Percentiles rank a stretch among this genome's conserved stretches.
Conservation (phyloP, 92 coral and sea anemone genomes). For the Phenganax subtilis region DNA sequence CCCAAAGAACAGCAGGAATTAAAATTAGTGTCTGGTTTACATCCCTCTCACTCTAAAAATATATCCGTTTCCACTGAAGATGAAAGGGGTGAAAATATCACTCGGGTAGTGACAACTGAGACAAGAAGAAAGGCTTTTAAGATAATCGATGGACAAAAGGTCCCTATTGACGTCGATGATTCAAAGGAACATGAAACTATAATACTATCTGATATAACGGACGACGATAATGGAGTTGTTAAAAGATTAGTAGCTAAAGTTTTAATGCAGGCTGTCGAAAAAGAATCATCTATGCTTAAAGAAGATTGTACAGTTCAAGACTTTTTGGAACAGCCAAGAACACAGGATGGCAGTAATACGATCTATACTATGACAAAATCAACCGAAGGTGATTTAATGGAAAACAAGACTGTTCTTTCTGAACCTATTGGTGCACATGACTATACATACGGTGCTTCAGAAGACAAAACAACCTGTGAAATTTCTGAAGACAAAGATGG, state of each 20-base stretch:
- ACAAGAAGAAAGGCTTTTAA: constrained; percentile 4
- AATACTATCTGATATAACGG: neutral
- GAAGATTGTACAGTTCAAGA: neutral
- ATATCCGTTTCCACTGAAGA: neutral
- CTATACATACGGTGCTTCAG: neutral
- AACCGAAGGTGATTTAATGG: neutral
- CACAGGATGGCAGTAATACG: neutral
- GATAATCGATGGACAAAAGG: neutral
- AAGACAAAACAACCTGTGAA: neutral
- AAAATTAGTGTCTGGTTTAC: neutral
- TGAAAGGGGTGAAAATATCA: constrained; percentile 7
- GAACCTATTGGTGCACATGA: neutral
- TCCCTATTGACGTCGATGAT: neutral
- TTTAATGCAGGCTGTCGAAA: neutral
- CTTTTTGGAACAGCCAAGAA: neutral
- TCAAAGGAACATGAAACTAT: neutral
- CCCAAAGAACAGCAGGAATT: neutral
- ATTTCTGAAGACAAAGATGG: neutral
- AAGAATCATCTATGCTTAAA: neutral
- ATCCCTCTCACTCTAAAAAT: neutral
- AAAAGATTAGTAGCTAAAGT: neutral
- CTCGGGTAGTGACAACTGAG: constrained; percentile 15
- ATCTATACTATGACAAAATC: neutral
- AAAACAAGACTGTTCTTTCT: neutral
- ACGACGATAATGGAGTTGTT: neutral